phyloP scores from a whole-genome alignment of 1,140 invertebrate species.

The Pseudomyrmex dendroicus region DNA sequence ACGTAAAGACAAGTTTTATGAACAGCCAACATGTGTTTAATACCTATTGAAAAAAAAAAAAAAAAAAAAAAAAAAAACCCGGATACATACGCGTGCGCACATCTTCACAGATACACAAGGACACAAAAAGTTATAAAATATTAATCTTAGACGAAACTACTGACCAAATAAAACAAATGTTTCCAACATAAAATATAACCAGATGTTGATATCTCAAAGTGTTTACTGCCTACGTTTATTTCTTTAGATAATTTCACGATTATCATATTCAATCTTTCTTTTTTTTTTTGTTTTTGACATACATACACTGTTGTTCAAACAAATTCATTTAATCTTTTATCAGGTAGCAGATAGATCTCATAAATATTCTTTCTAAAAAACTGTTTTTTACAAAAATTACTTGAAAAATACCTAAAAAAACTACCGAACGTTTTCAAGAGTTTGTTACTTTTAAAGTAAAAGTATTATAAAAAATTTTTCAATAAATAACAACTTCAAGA shows the following conservation, averaged over 20 bases:
- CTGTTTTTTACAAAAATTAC: background rate
- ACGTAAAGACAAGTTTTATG: constrained; percentile 61
- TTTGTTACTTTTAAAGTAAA: no score
- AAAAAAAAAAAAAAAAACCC: background rate
- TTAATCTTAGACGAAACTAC: constrained; percentile 17
- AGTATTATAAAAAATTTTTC: background rate
- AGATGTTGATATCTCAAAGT: constrained; percentile 27
- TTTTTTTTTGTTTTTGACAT: constrained; percentile 50
- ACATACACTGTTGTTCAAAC: constrained; percentile 56
- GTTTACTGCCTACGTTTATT: constrained; percentile 17
- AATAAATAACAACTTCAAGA: background rate
- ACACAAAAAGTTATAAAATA: constrained; percentile 25
- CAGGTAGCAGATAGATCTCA: constrained; percentile 70
- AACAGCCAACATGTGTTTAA: constrained; percentile 68
- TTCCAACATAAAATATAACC: constrained; percentile 26
- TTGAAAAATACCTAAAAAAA: no score
- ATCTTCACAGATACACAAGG: no score
- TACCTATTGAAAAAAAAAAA: constrained; percentile 16
- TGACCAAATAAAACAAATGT: constrained; percentile 47
- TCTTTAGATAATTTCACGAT: constrained; percentile 58
- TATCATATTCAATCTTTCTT: constrained; percentile 28
- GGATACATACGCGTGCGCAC: background rate
- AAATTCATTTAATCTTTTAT: constrained; percentile 31
- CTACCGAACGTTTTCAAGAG: no score
- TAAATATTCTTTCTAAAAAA: constrained; percentile 49